Base-by-base conservation (phyloP, 2,113 vertebrate genomes). In the Callospermophilus lateralis region DNA sequence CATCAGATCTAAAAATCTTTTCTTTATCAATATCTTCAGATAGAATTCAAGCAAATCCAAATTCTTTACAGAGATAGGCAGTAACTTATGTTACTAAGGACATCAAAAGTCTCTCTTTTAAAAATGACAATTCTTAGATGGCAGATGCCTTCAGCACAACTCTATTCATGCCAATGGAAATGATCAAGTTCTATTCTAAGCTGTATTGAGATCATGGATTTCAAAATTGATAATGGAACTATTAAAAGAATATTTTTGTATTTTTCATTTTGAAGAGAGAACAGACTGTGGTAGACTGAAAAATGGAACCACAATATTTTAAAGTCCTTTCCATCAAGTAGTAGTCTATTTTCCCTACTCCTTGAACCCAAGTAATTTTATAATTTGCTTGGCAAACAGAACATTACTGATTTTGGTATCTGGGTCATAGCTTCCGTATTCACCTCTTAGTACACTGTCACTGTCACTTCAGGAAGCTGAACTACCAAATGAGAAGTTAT, bases 261-360 rank as follows among this genome's bases (percentile, higher is more conserved):
- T 91, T 89, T 80, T 93, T 45, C 28, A 78, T 78, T 76, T 85
- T 32, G 24, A 87, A 89, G 42, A 81, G 20, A 68, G 26, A 95
- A 53, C 16, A 96, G 12, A 79, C 12, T 67, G 19, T 26, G 15
- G 28, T 28, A 78, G 7, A 73, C 4, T 79, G 73, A 83, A 92
- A 93, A 96, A 42, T 22, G 0, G n/a, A 95, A 30, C 15, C 3
- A 91, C 17, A 87, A 30, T 68, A 70, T 45, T 80, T 91, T 89
- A 53, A 8, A 93, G 8, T 17, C 67, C 53, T 93, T 89, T 34
- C 4, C 11, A 92, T 22, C 42, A 93, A 93, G 51, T 76, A 68
- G 24, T 73, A 80, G 12, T 83, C 45, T 89, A 55, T 74, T 90
- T 96, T 86, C 53, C 53, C 53, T 19, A 89, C 8, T 85, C 3